These are phyloP conservation scores for Drosophila nr. perissopoda DNA, from an alignment of 2,888 invertebrate genomes.

Conservation along the genomic window DNA sequence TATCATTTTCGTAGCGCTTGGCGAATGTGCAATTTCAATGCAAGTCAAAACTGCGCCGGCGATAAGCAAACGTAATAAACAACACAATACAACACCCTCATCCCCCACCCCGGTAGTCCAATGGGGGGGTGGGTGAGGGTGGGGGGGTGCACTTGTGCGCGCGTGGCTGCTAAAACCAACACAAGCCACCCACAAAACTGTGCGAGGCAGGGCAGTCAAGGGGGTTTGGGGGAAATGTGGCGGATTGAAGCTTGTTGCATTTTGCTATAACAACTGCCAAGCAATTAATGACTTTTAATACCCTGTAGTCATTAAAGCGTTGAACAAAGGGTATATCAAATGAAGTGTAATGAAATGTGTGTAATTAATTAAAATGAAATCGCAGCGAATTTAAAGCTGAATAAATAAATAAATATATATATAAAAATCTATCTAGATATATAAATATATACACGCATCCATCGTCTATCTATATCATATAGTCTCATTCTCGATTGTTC, in stretches of 20 bases:
- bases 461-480: neutral
- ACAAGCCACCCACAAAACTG: constrained; percentile 57
- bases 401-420: neutral
- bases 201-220: constrained; percentile 1
- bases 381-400: neutral
- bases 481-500: neutral
- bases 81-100: neutral
- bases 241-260: constrained; percentile 29
- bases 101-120: neutral
- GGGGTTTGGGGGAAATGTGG: neutral
- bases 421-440: no score
- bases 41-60: constrained; percentile 10
- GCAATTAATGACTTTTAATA: constrained; percentile 16
- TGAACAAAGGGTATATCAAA: neutral
- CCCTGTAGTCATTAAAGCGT: neutral
- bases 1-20: constrained; percentile 16
- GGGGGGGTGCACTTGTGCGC: constrained; percentile 34
- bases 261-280: constrained; percentile 16
- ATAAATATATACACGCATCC: no score
- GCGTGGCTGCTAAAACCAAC: constrained; percentile 70
- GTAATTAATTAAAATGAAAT: neutral
- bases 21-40: constrained; percentile 32
- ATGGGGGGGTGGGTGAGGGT: neutral
- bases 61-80: constrained; percentile 39
- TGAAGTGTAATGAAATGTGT: neutral